Conservation (phyloP, 2,113 vertebrate species). For the Pterocles gutturalis region DNA sequence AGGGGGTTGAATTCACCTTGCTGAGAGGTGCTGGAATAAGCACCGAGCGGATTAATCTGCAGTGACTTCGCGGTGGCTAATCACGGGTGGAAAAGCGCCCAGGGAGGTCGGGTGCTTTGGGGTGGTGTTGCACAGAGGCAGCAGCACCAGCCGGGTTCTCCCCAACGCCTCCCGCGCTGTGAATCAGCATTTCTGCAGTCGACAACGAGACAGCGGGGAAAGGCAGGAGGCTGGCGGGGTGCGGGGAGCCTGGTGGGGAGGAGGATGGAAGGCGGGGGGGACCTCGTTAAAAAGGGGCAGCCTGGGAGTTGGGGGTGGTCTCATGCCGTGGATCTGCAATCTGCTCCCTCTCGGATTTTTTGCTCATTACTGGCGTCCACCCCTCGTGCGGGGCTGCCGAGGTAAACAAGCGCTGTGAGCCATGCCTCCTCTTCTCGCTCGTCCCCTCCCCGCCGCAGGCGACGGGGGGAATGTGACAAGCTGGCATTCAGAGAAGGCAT, state of each 20-base stretch:
- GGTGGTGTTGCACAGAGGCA: not conserved
- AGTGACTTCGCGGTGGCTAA: not conserved
- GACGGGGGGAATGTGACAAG: conserved; percentile 13
- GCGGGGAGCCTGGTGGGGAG: not conserved
- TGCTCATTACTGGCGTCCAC: not conserved
- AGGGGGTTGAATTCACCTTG: not conserved
- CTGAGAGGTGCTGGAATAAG: not conserved
- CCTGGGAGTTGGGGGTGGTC: not conserved
- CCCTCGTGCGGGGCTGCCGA: not conserved
- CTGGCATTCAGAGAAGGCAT: conserved; percentile 35
- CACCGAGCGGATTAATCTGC: not conserved
- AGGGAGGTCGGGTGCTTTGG: not conserved
- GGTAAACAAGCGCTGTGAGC: conserved; percentile 38
- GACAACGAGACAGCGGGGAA: not conserved
- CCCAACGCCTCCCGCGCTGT: conserved; percentile 7
- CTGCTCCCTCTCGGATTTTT: not conserved
- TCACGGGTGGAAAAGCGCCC: not conserved
- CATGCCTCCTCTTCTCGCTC: not conserved
- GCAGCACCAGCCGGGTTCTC: not conserved
- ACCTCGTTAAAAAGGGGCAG: conserved; percentile 19
- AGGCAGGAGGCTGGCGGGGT: conserved; percentile 4
- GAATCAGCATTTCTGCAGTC: conserved; percentile 63
- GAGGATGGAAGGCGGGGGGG: not conserved
- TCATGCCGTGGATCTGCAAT: not conserved
- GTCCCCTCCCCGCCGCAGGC: not conserved